Percentiles rank a stretch among this genome's conserved stretches.
phyloP scores from a whole-genome alignment of 2,888 invertebrate species.

The Sisyra terminalis region DNA sequence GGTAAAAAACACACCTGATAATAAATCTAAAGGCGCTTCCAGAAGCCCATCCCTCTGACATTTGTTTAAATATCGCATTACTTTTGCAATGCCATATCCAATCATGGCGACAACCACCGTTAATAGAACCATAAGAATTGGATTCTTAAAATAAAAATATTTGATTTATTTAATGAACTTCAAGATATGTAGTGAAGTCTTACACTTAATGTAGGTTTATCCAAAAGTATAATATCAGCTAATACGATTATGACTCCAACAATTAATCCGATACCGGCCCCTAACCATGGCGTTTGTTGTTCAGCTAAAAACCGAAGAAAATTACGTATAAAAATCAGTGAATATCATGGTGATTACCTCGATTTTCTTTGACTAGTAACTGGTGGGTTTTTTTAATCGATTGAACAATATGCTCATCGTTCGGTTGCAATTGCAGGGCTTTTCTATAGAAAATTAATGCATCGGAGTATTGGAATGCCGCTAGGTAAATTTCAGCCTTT shows the following conservation, averaged over 20 bases:
- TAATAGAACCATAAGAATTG: slow-evolving; percentile 51
- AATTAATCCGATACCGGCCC: slow-evolving; percentile 54
- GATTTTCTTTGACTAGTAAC: slow-evolving; percentile 39
- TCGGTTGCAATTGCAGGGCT: slow-evolving; percentile 48
- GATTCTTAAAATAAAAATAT: slow-evolving; percentile 34
- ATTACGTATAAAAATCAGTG: too few relatives aligned
- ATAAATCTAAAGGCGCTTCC: slow-evolving; percentile 32
- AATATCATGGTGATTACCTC: slow-evolving; percentile 23
- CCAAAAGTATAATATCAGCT: slow-evolving; percentile 46
- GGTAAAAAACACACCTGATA: not conserved
- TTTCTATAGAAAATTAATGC: slow-evolving; percentile 51
- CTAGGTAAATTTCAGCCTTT: slow-evolving; percentile 53
- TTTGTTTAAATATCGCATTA: slow-evolving; percentile 33
- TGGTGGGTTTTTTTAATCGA: slow-evolving; percentile 42
- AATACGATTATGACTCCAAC: slow-evolving; percentile 51
- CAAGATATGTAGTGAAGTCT: slow-evolving; percentile 17
- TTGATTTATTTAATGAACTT: slow-evolving; percentile 8
- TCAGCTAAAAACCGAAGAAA: slow-evolving; percentile 32
- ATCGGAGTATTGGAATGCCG: slow-evolving; percentile 46
- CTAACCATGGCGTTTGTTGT: slow-evolving; percentile 57
- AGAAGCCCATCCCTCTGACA: slow-evolving; percentile 33
- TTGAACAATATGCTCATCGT: slow-evolving; percentile 43
- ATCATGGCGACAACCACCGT: slow-evolving; percentile 47
- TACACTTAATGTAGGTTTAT: slow-evolving; percentile 46
- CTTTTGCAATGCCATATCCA: slow-evolving; percentile 49